Evolutionary conservation across 2,888 invertebrate genomes (phyloP).

Genomic region (Ferrisia virgata): DNA sequence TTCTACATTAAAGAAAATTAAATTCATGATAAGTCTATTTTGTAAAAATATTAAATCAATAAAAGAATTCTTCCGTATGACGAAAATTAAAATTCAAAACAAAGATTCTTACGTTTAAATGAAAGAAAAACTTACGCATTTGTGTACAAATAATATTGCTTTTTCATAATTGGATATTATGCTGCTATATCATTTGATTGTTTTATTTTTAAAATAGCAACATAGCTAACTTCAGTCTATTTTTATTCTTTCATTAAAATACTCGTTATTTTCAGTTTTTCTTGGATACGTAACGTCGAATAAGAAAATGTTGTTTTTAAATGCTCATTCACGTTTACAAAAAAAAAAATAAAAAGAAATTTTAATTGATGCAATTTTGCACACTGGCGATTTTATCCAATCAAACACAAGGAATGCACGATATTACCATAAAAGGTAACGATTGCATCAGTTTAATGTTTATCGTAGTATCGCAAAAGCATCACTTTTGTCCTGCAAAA

Average conservation of each 20-base stretch:
- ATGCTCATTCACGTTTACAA: not conserved
- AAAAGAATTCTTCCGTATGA: no score
- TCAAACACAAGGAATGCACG: slow-evolving; percentile 18
- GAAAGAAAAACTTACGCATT: not conserved
- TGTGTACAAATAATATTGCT: not conserved
- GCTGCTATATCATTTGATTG: not conserved
- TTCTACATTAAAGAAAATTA: no score
- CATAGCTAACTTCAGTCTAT: not conserved
- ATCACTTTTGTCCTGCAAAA: not conserved
- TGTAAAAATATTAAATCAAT: no score
- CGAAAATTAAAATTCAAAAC: no score
- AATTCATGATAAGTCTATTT: no score
- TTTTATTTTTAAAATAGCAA: not conserved
- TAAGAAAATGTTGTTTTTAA: not conserved
- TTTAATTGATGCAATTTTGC: slow-evolving; percentile 12
- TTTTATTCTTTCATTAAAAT: not conserved
- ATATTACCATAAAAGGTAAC: slow-evolving; percentile 30
- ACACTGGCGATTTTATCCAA: slow-evolving; percentile 1
- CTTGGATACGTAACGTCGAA: not conserved
- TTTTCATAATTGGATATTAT: not conserved
- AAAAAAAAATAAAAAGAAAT: not conserved
- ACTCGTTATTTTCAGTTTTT: not conserved
- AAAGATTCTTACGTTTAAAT: not conserved
- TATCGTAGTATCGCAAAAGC: not conserved
- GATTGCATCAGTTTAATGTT: slow-evolving; percentile 11